These are phyloP conservation scores for Resseliella maxima DNA, from an alignment of 2,888 invertebrate genomes.

Conservation along the genomic window DNA sequence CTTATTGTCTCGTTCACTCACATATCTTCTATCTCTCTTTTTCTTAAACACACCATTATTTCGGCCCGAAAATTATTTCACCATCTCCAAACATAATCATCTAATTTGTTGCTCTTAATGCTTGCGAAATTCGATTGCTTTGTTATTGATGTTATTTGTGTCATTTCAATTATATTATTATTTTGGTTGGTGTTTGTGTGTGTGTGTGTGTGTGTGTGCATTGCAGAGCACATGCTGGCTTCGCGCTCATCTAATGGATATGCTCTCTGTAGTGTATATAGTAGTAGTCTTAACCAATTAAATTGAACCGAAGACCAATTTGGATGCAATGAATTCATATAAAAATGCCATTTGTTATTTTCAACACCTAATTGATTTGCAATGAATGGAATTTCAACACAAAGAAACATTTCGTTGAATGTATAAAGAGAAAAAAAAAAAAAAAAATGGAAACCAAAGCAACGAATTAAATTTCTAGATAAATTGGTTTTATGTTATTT, in stretches of 20 bases:
- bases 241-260: background rate
- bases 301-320: background rate
- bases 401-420: background rate
- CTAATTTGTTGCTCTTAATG: conserved; percentile 48
- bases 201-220: background rate
- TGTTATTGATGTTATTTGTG: conserved; percentile 48
- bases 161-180: conserved; percentile 37
- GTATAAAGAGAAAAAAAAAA: background rate
- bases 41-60: background rate
- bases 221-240: background rate
- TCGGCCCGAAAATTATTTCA: conserved; percentile 3
- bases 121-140: conserved; percentile 3
- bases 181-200: background rate
- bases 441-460: too few species aligned
- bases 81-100: conserved; percentile 38
- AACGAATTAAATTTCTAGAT: background rate
- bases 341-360: conserved; percentile 34
- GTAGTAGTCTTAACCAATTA: background rate
- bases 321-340: conserved; percentile 7
- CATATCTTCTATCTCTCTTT: background rate
- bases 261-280: background rate
- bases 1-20: background rate
- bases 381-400: background rate
- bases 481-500: background rate
- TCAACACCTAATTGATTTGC: conserved; percentile 20